These are phyloP conservation scores for Elymnias hypermnestra DNA, from an alignment of 1,140 invertebrate genomes.

Conservation along the genomic window DNA sequence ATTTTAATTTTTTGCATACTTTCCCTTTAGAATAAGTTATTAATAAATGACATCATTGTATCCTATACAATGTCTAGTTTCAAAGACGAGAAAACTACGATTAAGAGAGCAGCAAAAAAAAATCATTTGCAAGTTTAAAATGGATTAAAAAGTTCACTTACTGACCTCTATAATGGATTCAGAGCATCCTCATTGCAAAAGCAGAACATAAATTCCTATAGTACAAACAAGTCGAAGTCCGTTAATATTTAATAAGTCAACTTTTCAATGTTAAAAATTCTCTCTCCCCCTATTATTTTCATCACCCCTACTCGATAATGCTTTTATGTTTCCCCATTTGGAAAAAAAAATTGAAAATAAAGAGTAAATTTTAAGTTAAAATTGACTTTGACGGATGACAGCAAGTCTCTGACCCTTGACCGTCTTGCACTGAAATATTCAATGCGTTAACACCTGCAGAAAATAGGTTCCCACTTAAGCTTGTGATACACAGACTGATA, in stretches of 20 bases:
- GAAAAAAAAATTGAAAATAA: constrained; percentile 24
- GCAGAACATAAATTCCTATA: no score
- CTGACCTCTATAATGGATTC: no score
- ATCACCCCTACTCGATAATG: constrained; percentile 57
- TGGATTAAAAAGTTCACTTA: no score
- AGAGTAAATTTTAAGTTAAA: constrained; percentile 53
- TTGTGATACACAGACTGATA: no score
- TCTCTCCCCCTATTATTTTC: constrained; percentile 49
- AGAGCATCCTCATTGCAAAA: no score
- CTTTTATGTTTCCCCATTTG: constrained; percentile 44
- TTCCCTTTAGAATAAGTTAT: no score
- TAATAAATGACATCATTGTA: no score
- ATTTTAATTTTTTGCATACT: no score
- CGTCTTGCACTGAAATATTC: constrained; percentile 61
- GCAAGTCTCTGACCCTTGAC: constrained; percentile 36
- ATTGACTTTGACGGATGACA: constrained; percentile 68
- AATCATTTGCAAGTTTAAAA: no score
- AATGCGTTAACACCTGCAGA: constrained; percentile 17
- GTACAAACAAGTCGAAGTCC: constrained; percentile 11
- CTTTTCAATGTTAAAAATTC: constrained; percentile 38
- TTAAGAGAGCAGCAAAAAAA: no score
- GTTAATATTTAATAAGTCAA: constrained; percentile 31
- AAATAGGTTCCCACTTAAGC: background rate
- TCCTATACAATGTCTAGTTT: no score
- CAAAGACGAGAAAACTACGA: no score